Percentiles rank a stretch among this genome's conserved stretches.
Conservation (phyloP, 2,797 vertebrate species). For the Cyprinella venusta region DNA sequence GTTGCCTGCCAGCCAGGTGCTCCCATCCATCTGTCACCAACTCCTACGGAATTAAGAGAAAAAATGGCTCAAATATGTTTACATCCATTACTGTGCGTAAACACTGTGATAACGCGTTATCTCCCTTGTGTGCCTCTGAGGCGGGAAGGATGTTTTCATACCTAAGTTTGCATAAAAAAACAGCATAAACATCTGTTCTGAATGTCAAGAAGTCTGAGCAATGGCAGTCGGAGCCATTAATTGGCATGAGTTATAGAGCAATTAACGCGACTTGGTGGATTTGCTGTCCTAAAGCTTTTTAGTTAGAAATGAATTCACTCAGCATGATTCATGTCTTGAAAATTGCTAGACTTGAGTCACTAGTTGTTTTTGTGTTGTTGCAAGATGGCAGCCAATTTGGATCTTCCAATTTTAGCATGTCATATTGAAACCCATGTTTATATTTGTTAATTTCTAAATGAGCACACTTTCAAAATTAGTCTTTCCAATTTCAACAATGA, state of each 20-base stretch:
- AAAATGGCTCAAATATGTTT: conserved; percentile 50
- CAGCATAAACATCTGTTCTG: conserved; percentile 48
- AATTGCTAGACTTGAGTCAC: conserved; percentile 22
- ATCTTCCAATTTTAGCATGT: not conserved
- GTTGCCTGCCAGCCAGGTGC: conserved; percentile 77
- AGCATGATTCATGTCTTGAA: conserved; percentile 34
- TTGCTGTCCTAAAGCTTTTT: conserved; percentile 41
- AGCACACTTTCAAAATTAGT: not conserved
- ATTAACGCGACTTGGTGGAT: conserved; percentile 36
- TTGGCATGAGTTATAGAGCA: conserved; percentile 41
- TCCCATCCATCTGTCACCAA: conserved; percentile 75
- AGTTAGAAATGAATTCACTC: conserved; percentile 18
- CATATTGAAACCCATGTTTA: not conserved
- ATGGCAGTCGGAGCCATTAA: conserved; percentile 35
- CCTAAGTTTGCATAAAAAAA: conserved; percentile 23
- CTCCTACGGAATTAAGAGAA: conserved; percentile 54
- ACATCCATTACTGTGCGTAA: conserved; percentile 42
- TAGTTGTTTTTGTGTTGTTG: conserved; percentile 9
- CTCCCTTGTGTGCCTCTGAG: conserved; percentile 39
- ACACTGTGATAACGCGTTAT: conserved; percentile 38
- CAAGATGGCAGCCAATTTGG: not conserved
- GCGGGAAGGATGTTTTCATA: conserved; percentile 31
- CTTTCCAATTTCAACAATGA: not conserved
- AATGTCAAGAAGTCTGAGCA: conserved; percentile 42
- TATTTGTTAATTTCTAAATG: conserved; percentile 7